phyloP scores from a whole-genome alignment of 2,113 vertebrate genomes.

The Suncus etruscus region DNA sequence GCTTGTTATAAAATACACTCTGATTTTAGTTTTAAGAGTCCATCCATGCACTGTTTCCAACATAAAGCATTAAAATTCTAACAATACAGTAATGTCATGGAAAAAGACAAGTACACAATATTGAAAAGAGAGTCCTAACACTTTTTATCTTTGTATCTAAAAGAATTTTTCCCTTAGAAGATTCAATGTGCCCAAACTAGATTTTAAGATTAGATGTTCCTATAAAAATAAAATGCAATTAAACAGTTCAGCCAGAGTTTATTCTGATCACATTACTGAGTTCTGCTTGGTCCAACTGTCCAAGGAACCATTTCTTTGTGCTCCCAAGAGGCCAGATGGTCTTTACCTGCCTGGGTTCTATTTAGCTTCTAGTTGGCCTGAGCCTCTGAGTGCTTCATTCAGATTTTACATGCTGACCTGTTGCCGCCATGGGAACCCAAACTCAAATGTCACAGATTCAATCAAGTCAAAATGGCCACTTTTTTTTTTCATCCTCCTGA shows the following conservation, averaged over 20 bases:
- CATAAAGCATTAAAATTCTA: not conserved
- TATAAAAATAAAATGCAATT: not conserved
- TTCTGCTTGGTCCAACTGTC: too few relatives aligned
- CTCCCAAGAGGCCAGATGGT: too few relatives aligned
- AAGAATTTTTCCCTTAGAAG: not conserved
- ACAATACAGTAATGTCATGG: not conserved
- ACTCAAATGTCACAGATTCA: too few relatives aligned
- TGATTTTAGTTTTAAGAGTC: not conserved
- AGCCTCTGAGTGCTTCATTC: too few relatives aligned
- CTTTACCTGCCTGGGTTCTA: too few relatives aligned
- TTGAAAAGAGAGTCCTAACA: not conserved
- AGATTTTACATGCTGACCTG: too few relatives aligned
- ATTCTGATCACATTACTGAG: too few relatives aligned
- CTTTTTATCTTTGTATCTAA: not conserved
- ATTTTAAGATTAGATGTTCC: not conserved
- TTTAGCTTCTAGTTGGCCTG: too few relatives aligned
- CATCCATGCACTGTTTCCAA: not conserved
- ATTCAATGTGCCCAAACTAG: not conserved
- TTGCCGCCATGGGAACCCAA: too few relatives aligned
- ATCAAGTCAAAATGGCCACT: not conserved
- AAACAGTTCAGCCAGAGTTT: too few relatives aligned
- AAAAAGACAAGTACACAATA: not conserved
- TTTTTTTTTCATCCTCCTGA: not conserved
- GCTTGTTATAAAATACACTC: not conserved
- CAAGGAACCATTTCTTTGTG: too few relatives aligned